Evolutionary conservation across 2,888 invertebrate species (phyloP).

Genomic region (Tenodera sinensis): DNA sequence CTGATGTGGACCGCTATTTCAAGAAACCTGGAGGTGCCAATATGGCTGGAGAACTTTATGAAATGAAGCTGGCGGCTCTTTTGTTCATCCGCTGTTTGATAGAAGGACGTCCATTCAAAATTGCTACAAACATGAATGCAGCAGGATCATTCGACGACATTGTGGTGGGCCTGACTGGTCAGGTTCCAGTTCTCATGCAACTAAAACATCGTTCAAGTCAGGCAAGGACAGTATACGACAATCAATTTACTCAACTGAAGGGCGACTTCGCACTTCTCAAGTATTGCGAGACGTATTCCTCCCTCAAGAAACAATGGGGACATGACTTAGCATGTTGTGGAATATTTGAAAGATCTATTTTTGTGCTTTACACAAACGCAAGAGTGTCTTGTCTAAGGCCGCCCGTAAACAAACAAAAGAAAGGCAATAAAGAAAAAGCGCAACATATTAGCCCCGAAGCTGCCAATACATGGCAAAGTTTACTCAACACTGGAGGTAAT

Average conservation of each 20-base stretch:
- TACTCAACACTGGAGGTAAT: background rate
- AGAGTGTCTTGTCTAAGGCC: background rate
- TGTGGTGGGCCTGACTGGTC: background rate
- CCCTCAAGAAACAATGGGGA: background rate
- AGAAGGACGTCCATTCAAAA: background rate
- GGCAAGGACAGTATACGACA: background rate
- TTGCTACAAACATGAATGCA: background rate
- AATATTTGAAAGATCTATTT: background rate
- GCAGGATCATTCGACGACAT: conserved; percentile 5
- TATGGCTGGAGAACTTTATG: conserved; percentile 13
- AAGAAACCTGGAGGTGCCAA: background rate
- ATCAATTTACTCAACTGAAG: background rate
- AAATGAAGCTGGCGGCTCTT: conserved; percentile 8
- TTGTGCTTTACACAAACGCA: background rate
- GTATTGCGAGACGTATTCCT: background rate
- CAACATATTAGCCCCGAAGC: background rate
- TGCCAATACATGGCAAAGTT: background rate
- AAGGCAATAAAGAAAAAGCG: background rate
- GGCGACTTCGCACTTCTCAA: background rate
- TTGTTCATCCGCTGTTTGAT: conserved; percentile 6
- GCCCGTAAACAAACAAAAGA: background rate
- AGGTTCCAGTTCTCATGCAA: background rate
- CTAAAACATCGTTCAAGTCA: background rate
- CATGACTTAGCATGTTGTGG: background rate
- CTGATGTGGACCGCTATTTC: background rate